These are phyloP conservation scores for Leuciscus waleckii DNA, from an alignment of 2,797 vertebrate species.

Conservation along the genomic window DNA sequence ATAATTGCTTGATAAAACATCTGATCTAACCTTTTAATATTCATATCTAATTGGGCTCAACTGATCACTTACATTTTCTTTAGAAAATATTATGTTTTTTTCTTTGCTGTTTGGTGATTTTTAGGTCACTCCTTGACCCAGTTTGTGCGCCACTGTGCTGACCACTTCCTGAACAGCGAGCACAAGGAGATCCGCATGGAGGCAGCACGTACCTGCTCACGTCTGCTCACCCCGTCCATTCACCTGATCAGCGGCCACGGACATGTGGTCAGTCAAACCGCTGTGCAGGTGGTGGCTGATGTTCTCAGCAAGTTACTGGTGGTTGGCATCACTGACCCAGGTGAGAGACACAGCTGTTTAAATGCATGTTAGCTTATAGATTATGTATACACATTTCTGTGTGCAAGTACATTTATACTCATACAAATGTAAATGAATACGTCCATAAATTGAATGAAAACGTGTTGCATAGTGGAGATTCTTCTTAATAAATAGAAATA, in stretches of 20 bases:
- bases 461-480: background rate
- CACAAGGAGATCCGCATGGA: constrained; percentile 99
- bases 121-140: constrained; percentile 97
- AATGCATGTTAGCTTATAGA: background rate
- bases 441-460: background rate
- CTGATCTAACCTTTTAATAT: too few relatives aligned
- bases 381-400: background rate
- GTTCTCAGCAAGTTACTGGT: constrained; percentile 98
- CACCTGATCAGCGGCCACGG: constrained; percentile 92
- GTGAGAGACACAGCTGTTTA: constrained; percentile 69
- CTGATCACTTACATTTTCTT: background rate
- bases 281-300: constrained; percentile 97
- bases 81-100: background rate
- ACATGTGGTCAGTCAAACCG: constrained; percentile 95
- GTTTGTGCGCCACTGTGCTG: constrained; percentile 97
- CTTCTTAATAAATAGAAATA: background rate
- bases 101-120: background rate
- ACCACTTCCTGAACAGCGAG: constrained; percentile 98
- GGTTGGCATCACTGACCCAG: constrained; percentile 98
- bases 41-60: too few relatives aligned
- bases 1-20: too few relatives aligned
- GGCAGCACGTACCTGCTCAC: constrained; percentile 94
- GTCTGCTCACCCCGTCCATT: constrained; percentile 94
- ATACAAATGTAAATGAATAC: background rate
- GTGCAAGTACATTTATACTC: background rate